Percentiles rank a stretch among this genome's conserved stretches.
These are phyloP conservation scores for Phoenicopterus ruber DNA, from an alignment of 2,113 vertebrate species.

Conservation along the genomic window DNA sequence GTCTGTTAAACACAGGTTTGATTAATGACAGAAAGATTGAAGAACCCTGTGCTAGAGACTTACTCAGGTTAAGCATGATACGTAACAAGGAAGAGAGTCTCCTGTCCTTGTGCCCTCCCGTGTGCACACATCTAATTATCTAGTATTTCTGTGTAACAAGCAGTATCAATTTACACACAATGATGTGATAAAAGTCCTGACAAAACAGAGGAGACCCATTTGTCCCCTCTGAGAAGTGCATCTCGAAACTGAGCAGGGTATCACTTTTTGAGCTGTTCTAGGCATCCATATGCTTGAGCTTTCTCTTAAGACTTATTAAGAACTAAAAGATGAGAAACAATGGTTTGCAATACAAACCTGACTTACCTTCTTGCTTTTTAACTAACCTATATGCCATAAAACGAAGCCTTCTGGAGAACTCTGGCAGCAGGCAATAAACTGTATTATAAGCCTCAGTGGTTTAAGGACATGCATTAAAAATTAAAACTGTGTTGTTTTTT, in stretches of 20 bases:
- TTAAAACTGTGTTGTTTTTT: neutral
- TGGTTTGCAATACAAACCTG: neutral
- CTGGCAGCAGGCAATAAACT: neutral
- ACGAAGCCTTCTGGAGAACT: neutral
- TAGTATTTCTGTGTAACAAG: neutral
- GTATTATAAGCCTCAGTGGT: neutral
- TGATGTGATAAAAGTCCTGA: neutral
- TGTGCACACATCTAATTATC: neutral
- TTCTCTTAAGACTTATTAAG: neutral
- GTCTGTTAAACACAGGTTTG: neutral
- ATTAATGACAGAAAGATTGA: neutral
- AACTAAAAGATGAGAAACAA: neutral
- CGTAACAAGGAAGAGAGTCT: neutral
- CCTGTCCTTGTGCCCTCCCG: neutral
- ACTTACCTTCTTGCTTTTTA: neutral
- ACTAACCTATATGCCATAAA: neutral
- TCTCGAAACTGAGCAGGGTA: neutral
- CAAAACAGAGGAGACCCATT: neutral
- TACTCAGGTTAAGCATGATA: neutral
- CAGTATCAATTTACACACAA: neutral
- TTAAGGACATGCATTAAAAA: neutral
- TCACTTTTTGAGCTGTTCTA: neutral
- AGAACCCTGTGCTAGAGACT: neutral
- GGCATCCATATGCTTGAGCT: neutral
- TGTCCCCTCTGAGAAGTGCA: neutral